A percentile compares a stretch with the other conserved stretches of the same genome.
Evolutionary conservation across 2,113 vertebrate genomes (phyloP).

Genomic region (Lophochroa leadbeateri): DNA sequence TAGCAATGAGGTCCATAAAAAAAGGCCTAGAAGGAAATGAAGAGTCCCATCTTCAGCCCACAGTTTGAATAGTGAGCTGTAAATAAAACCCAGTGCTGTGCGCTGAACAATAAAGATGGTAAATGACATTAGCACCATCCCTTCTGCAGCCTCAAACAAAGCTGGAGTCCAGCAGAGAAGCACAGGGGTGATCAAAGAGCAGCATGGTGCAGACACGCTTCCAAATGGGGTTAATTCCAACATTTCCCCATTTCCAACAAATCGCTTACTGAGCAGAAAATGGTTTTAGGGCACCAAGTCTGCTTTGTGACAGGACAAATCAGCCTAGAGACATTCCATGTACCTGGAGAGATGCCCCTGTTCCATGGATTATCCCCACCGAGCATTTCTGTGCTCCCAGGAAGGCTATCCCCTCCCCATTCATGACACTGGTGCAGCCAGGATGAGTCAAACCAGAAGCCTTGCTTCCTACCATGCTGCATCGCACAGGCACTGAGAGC

Average conservation of each 20-base stretch:
- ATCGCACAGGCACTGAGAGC: background rate
- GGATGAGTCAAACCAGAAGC: background rate
- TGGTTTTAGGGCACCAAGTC: rapidly evolving
- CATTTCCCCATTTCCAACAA: background rate
- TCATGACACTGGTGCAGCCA: no score
- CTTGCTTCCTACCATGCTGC: rapidly evolving
- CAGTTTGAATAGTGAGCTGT: background rate
- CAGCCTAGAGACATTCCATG: background rate
- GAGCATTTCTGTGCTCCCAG: background rate
- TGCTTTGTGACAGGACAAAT: background rate
- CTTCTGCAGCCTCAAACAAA: background rate
- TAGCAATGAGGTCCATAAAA: background rate
- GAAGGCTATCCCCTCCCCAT: background rate
- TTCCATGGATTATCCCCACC: background rate
- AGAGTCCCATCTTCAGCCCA: background rate
- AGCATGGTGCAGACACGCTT: rapidly evolving
- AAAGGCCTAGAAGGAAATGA: background rate
- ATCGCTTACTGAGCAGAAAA: background rate
- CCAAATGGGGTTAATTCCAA: background rate
- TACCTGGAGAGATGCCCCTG: background rate
- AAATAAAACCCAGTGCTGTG: background rate
- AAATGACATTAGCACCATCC: background rate
- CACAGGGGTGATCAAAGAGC: background rate
- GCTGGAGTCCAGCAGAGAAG: background rate
- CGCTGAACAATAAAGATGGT: background rate